Base-by-base conservation (phyloP, 2,797 vertebrate genomes). In the Huso huso region DNA sequence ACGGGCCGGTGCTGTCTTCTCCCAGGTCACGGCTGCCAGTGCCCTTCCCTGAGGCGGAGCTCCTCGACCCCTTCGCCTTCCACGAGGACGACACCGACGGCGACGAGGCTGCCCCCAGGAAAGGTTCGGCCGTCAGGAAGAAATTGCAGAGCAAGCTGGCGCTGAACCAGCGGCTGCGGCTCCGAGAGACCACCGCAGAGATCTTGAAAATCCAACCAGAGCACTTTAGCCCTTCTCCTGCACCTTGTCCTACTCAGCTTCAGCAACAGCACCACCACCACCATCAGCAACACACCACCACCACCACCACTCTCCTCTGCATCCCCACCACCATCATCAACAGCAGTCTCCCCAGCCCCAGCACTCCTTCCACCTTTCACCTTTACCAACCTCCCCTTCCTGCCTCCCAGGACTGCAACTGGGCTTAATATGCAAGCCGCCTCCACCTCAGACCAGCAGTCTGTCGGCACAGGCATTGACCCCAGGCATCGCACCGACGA, bases 1-100 rank as follows among this genome's bases (percentile, higher is more conserved):
- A 96, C 75, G 92, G 93, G 76, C 90, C 93, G 86, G 92, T 93
- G 64, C 94, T 95, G 67, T 96, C 95, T 70, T 94, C 94, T n/a
- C 94, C 94, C 8, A 93, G 92, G 76, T 80, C 94, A 65, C 90
- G 93, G 71, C 87, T 96, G 82, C 74, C 37, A 37, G 37, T 89
- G 74, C 91, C 94, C 78, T 94, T 95, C 74, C 86, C 93, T 60
- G 93, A 95, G 49, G 88, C 90, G 23, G 94, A 97, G 72, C 84
- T 95, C 78, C 89, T 97, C 78, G 96, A 99, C 83, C 95, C 96
- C 53, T 98, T 99, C 82, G 93, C 94, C 88, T 97, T 98, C 87
- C 93, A 94, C 0, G 97, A 99, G 81, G 90, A 91, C 6, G 89
- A 91, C 75, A 82, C 81, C 1, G 88, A 91, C 3, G 85, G 82